Percentiles rank a stretch among this genome's conserved stretches.
Evolutionary conservation across 2,113 vertebrate species (phyloP).

Genomic region (Formicarius rufipectus): DNA sequence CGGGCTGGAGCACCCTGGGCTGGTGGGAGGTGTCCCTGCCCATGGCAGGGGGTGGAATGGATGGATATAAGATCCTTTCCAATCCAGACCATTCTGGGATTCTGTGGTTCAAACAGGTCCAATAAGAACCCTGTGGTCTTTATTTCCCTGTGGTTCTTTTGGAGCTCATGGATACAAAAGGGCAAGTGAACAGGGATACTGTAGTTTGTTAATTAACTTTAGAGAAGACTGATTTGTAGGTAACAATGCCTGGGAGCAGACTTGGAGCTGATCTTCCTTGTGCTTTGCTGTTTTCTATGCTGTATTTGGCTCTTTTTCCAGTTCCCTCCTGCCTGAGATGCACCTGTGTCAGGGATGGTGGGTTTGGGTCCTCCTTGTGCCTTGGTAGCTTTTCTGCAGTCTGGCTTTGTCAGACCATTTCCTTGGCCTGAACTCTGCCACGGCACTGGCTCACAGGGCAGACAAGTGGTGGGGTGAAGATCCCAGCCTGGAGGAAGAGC

Average conservation of each 20-base stretch:
- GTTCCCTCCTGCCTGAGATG: not conserved
- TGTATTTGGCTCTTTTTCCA: not conserved
- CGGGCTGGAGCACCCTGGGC: not conserved
- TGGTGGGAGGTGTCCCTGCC: not conserved
- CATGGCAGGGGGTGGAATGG: not conserved
- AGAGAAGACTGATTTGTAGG: not conserved
- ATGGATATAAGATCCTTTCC: not conserved
- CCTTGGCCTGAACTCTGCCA: not conserved
- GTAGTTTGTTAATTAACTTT: not conserved
- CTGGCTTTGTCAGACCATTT: not conserved
- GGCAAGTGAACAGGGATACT: not conserved
- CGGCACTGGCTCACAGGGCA: rapidly evolving
- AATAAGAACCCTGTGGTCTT: not conserved
- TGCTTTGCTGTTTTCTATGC: not conserved
- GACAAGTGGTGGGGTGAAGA: not conserved
- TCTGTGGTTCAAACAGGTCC: not conserved
- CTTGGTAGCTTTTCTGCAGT: not conserved
- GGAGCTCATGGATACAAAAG: not conserved
- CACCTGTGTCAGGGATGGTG: not conserved
- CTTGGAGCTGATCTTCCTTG: not conserved
- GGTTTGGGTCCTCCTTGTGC: not conserved
- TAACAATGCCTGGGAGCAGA: not conserved
- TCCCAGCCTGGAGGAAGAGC: not conserved
- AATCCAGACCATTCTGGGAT: not conserved
- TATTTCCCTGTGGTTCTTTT: not conserved